phyloP scores from a whole-genome alignment of 2,797 vertebrate genomes.

The Atherinosoma microstoma region DNA sequence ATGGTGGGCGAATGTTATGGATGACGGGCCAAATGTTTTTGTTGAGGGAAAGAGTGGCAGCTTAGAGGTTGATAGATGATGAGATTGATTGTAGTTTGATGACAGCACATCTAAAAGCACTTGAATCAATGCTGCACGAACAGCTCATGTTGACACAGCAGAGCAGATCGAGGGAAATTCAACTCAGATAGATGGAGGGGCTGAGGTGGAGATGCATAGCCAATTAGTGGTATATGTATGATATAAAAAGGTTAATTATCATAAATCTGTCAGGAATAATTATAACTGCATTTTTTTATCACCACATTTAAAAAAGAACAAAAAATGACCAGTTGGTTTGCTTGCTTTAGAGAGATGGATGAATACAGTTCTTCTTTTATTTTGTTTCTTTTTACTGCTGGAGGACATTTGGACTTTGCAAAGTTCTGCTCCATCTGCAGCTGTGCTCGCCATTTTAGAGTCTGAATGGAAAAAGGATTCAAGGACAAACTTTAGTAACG shows the following conservation, averaged over 20 bases:
- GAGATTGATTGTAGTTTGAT: slow-evolving; percentile 18
- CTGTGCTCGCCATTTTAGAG: slow-evolving; percentile 1
- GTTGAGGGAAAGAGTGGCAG: slow-evolving; percentile 9
- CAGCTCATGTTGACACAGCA: not conserved
- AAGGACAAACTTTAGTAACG: not conserved
- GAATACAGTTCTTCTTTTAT: not conserved
- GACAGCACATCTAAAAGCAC: not conserved
- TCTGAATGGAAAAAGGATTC: not conserved
- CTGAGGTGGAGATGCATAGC: slow-evolving; percentile 3
- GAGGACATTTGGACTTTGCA: slow-evolving; percentile 4
- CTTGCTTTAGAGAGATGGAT: not conserved
- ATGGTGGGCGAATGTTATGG: slow-evolving; percentile 3
- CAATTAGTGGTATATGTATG: not conserved
- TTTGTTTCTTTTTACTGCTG: not conserved
- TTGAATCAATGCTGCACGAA: slow-evolving; percentile 8
- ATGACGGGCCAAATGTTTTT: slow-evolving; percentile 25
- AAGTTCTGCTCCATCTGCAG: not conserved
- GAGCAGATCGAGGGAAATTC: slow-evolving; percentile 25
- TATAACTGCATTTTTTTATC: not conserved
- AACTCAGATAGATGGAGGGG: slow-evolving; percentile 10
- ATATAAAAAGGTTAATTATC: slow-evolving; percentile 18
- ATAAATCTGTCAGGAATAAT: slow-evolving; percentile 19
- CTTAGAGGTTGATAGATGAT: slow-evolving; percentile 9
- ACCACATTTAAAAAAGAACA: not conserved
- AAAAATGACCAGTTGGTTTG: not conserved